Evolutionary conservation across 2,888 invertebrate genomes (phyloP).

Genomic region (Patella ulyssiponensis): DNA sequence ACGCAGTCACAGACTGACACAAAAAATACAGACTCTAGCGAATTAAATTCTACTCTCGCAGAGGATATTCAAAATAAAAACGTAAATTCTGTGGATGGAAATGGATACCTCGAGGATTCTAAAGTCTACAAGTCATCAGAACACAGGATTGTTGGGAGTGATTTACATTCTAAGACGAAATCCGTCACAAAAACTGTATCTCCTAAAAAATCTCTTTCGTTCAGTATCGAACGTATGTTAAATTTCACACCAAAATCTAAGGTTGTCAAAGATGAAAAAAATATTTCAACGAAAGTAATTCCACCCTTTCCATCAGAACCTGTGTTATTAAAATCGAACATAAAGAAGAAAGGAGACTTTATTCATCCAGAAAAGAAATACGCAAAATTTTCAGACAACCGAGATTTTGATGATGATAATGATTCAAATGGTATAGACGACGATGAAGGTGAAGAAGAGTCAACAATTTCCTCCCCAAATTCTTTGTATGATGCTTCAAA

Average conservation of each 20-base stretch:
- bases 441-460: not conserved
- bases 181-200: not conserved
- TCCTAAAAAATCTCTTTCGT: not conserved
- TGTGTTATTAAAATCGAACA: not conserved
- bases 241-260: not conserved
- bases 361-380: too few relatives aligned
- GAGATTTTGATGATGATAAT: not conserved
- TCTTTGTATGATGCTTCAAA: too few relatives aligned
- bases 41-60: not conserved
- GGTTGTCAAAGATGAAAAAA: not conserved
- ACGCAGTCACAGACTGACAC: not conserved
- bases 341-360: too few relatives aligned
- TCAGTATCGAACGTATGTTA: constrained; percentile 11
- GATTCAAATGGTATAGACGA: not conserved
- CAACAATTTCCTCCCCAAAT: not conserved
- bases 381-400: not conserved
- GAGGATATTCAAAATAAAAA: not conserved
- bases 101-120: not conserved
- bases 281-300: not conserved
- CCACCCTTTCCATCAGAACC: not conserved
- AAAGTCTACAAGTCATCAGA: not conserved
- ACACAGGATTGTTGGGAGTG: not conserved
- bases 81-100: not conserved
- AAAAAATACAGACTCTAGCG: not conserved
- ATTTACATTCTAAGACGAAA: constrained; percentile 7